These are phyloP conservation scores for Saccopteryx leptura DNA, from an alignment of 2,113 vertebrate species.

Conservation along the genomic window DNA sequence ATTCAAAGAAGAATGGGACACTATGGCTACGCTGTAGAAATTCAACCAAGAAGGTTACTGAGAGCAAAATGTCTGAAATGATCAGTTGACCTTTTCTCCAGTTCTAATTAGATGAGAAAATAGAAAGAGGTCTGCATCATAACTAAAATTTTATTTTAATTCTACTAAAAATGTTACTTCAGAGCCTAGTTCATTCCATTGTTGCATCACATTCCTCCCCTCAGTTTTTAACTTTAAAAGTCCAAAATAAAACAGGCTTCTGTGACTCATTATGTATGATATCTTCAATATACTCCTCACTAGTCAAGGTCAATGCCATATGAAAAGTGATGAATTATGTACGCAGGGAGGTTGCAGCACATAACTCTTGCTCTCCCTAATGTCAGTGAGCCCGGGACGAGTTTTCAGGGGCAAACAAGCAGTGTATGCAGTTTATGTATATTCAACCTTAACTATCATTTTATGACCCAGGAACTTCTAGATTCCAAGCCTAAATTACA, in stretches of 20 bases:
- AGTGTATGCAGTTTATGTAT: conserved; percentile 68
- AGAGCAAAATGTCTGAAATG: conserved; percentile 28
- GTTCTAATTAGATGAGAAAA: conserved; percentile 26
- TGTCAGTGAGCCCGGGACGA: conserved; percentile 48
- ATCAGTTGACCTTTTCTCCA: background rate
- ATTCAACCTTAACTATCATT: conserved; percentile 70
- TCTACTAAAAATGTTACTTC: conserved; percentile 38
- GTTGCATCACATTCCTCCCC: background rate
- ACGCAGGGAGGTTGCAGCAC: conserved; percentile 46
- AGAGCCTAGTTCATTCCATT: background rate
- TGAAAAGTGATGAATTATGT: conserved; percentile 74
- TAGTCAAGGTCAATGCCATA: conserved; percentile 75
- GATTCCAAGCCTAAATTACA: conserved; percentile 60
- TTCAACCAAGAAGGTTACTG: background rate
- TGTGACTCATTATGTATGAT: conserved; percentile 65
- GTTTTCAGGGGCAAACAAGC: conserved; percentile 75
- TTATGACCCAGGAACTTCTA: conserved; percentile 61
- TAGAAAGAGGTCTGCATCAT: background rate
- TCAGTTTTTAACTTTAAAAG: conserved; percentile 62
- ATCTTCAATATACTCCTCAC: conserved; percentile 73
- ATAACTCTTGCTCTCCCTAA: conserved; percentile 70
- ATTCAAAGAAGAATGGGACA: background rate
- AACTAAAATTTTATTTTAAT: conserved; percentile 60
- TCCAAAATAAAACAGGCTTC: conserved; percentile 58
- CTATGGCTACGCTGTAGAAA: background rate